Evolutionary conservation across 2,888 invertebrate genomes (phyloP).

Genomic region (Pyrrhia umbra): DNA sequence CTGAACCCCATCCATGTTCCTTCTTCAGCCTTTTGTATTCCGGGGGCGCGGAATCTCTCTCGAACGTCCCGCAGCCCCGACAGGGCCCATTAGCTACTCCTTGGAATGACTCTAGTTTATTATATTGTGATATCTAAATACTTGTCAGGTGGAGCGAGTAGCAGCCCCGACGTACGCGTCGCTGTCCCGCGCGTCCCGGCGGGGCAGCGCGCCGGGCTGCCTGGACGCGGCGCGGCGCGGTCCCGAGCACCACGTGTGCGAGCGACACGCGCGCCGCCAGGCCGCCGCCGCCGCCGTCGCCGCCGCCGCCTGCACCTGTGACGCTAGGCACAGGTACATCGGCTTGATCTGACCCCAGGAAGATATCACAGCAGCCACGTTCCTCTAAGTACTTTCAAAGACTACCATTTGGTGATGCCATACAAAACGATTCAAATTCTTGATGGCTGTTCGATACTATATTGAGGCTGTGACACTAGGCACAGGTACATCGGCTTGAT

Average conservation of each 20-base stretch:
- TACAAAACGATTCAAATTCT: too few relatives aligned
- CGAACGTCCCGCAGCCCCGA: too few relatives aligned
- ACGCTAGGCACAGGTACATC: constrained; percentile 75
- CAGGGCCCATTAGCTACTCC: too few relatives aligned
- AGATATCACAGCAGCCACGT: not conserved
- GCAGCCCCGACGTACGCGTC: constrained; percentile 92
- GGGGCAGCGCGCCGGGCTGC: constrained; percentile 74
- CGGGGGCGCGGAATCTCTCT: too few relatives aligned
- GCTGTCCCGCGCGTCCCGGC: constrained; percentile 84
- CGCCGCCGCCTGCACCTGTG: constrained; percentile 77
- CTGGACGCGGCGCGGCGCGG: constrained; percentile 12
- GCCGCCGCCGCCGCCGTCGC: constrained; percentile 79
- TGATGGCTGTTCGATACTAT: too few relatives aligned
- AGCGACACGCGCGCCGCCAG: constrained; percentile 78
- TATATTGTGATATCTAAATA: too few relatives aligned
- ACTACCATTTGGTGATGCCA: too few relatives aligned
- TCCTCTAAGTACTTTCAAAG: too few relatives aligned
- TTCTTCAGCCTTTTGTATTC: too few relatives aligned
- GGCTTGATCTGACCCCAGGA: not conserved
- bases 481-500: constrained; percentile 68
- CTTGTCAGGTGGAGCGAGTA: constrained; percentile 90
- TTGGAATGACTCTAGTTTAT: too few relatives aligned
- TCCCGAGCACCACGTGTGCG: constrained; percentile 67
- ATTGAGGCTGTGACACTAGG: constrained; percentile 77
- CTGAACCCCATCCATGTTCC: too few relatives aligned